Percentiles rank a stretch among this genome's conserved stretches.
phyloP scores from a whole-genome alignment of 2,113 vertebrate species.

The Trochalopteron elliotii region DNA sequence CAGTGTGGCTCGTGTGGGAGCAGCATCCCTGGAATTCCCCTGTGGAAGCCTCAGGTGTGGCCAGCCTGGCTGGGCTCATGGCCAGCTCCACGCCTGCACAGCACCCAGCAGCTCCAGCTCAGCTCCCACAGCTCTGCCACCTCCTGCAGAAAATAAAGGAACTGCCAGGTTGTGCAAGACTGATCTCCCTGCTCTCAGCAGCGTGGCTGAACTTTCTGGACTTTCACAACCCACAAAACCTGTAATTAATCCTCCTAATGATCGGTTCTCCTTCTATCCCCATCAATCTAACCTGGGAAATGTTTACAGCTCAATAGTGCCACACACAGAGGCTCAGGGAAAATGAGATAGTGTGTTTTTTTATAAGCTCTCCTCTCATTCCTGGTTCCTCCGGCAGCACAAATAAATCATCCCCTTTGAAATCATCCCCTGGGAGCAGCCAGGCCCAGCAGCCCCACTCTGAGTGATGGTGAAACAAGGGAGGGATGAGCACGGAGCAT shows the following conservation, averaged over 20 bases:
- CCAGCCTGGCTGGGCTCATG: not conserved
- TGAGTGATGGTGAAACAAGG: not conserved
- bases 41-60: not conserved
- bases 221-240: not conserved
- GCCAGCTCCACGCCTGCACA: not conserved
- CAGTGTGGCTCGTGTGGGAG: not conserved
- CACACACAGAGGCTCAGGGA: slow-evolving; percentile 18
- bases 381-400: not conserved
- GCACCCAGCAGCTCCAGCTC: not conserved
- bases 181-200: not conserved
- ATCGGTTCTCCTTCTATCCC: not conserved
- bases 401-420: not conserved
- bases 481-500: rapidly evolving
- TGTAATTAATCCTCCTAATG: not conserved
- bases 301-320: slow-evolving; percentile 48
- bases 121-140: not conserved
- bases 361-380: not conserved
- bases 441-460: not conserved
- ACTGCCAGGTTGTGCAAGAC: not conserved
- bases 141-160: not conserved
- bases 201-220: not conserved
- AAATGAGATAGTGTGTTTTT: not conserved
- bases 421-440: not conserved
- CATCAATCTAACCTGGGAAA: not conserved
- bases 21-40: not conserved